Evolutionary conservation across 2,113 vertebrate genomes (phyloP), one percentile per base, ranked within the genome.

Genomic region (Callipepla squamata): DNA sequence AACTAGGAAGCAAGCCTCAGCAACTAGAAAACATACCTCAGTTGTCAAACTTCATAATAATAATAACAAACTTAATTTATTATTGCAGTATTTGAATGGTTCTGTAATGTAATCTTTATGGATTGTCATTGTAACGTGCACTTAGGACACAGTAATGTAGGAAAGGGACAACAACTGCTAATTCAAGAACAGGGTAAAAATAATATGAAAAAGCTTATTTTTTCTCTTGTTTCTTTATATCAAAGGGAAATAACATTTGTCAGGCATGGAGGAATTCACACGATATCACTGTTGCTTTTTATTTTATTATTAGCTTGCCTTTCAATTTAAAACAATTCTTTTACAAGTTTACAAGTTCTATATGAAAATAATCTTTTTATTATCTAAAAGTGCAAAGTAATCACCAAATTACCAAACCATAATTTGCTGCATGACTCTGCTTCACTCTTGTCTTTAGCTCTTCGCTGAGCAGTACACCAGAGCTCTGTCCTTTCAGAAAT

Each of bases 211-310:
- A 2, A 44, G 15, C 15, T 17, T 44, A 16, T 13, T 32, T 50
- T 5, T 38, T 34, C 44, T 65, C 32, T 44, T n/a, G 1, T 53
- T 45, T 50, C 36, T 63, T 73, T 76, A 0, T 86, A 48, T 70
- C 70, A 47, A 77, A 78, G 14, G 2, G 3, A 2, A 84, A 28
- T 3, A 78, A 13, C n/a, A 1, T 80, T 57, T 73, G 67, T 19
- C 38, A 63, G 23, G 62, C 22, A 62, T 42, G 2, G 21, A 48
- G 2, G 5, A 42, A 22, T 77, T 74, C 15, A 59, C 17, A 47
- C 0, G 4, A 42, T 45, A 53, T 6, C 44, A 28, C 1, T 58
- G 5, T 28, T n/a, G 22, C 13, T 8, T 23, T n/a, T 28, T n/a
- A 48, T 28, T 45, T 20, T 47, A 8, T 66, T 73, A 45, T 48